Percentiles rank a stretch among this genome's conserved stretches.
phyloP scores from a whole-genome alignment of 2,888 invertebrate species.

The Drosophila pegasa region DNA sequence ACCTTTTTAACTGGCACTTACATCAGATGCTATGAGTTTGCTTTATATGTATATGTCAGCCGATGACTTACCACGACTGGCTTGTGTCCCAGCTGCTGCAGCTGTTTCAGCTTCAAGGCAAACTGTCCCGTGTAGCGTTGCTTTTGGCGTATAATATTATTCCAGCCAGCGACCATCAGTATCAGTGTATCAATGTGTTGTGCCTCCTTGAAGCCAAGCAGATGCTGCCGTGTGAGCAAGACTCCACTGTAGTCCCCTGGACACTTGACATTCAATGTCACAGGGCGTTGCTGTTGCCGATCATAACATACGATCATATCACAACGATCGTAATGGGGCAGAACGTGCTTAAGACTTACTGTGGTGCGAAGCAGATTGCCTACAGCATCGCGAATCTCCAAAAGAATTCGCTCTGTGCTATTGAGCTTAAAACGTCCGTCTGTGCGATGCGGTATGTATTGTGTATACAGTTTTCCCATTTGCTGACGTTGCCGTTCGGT shows the following conservation, averaged over 20 bases:
- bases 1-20: no score
- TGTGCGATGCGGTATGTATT: constrained; percentile 86
- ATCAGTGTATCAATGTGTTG: constrained; percentile 86
- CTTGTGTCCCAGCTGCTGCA: constrained; percentile 87
- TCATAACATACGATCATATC: constrained; percentile 88
- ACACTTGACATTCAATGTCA: constrained; percentile 86
- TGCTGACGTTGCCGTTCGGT: constrained; percentile 85
- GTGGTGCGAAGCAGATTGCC: constrained; percentile 85
- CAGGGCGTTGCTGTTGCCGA: constrained; percentile 85
- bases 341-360: constrained; percentile 86
- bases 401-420: constrained; percentile 86
- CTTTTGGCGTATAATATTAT: constrained; percentile 86
- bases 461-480: constrained; percentile 87
- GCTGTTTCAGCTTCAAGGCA: constrained; percentile 88
- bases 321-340: constrained; percentile 89
- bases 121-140: constrained; percentile 86
- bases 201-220: constrained; percentile 60
- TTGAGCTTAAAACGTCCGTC: constrained; percentile 86
- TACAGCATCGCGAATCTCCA: constrained; percentile 86
- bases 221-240: constrained; percentile 74
- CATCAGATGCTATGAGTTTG: background rate
- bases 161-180: constrained; percentile 87
- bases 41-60: background rate
- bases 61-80: constrained; percentile 85
- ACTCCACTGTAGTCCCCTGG: constrained; percentile 85